phyloP scores from a whole-genome alignment of 2,113 vertebrate species.

The Anguilla japonica region DNA sequence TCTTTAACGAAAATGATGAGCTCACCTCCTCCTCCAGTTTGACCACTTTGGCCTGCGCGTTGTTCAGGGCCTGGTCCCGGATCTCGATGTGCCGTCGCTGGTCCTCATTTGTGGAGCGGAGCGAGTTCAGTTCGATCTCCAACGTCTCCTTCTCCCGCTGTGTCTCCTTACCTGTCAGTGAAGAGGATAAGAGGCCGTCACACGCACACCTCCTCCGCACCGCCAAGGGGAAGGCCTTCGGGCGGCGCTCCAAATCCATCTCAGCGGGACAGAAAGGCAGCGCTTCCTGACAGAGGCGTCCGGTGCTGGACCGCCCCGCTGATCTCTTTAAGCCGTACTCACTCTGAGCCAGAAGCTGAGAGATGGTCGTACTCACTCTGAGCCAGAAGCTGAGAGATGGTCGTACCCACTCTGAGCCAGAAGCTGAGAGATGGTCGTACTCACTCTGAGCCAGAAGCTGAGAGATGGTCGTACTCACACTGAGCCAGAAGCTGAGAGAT shows the following conservation, averaged over 20 bases:
- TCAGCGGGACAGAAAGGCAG: background rate
- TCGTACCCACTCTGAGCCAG: too few species aligned
- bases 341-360: conserved; percentile 88
- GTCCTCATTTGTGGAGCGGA: conserved; percentile 90
- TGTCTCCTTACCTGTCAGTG: conserved; percentile 84
- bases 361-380: too few species aligned
- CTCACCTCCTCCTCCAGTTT: conserved; percentile 96
- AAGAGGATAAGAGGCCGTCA: conserved; percentile 18
- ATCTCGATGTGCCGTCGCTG: conserved; percentile 97
- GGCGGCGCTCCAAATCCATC: background rate
- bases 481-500: too few species aligned
- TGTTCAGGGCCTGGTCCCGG: conserved; percentile 94
- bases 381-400: too few species aligned
- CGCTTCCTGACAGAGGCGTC: background rate
- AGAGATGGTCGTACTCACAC: too few species aligned
- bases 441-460: too few species aligned
- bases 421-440: too few species aligned
- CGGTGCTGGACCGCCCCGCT: background rate
- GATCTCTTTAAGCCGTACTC: background rate
- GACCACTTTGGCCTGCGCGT: conserved; percentile 95
- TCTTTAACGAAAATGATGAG: background rate
- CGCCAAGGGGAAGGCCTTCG: background rate
- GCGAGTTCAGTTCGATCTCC: conserved; percentile 85
- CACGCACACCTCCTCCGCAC: background rate
- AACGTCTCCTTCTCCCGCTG: conserved; percentile 93